These are phyloP conservation scores for Eira barbara DNA, from an alignment of 2,113 vertebrate genomes.

Conservation along the genomic window DNA sequence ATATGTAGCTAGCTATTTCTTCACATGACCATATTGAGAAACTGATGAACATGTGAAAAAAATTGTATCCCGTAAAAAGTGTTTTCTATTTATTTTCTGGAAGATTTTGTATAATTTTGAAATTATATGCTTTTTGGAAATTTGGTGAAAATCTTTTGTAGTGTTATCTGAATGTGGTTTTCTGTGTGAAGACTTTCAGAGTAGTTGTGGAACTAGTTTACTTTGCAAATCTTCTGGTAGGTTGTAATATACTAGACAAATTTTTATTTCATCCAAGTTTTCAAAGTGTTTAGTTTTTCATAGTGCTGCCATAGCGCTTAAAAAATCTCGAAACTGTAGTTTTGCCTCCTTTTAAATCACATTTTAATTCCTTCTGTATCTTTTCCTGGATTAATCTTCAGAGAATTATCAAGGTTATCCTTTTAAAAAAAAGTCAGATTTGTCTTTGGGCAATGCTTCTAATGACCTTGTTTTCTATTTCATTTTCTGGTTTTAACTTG, in stretches of 20 bases:
- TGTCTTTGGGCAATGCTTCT: neutral
- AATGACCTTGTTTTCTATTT: slow-evolving; percentile 1
- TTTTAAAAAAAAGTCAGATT: neutral
- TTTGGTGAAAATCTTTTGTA: neutral
- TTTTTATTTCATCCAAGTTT: slow-evolving; percentile 14
- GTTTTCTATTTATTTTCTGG: neutral
- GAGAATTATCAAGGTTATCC: neutral
- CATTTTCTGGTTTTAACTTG: neutral
- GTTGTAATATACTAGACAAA: neutral
- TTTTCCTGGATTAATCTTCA: neutral
- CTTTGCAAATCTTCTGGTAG: neutral
- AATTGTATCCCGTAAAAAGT: neutral
- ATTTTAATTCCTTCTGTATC: neutral
- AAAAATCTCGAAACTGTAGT: neutral
- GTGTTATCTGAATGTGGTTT: neutral
- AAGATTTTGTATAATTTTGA: neutral
- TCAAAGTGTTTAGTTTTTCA: neutral
- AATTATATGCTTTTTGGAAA: neutral
- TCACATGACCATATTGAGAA: neutral
- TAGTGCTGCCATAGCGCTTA: neutral
- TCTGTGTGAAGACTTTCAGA: neutral
- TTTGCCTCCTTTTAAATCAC: neutral
- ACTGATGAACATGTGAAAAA: neutral
- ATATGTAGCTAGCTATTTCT: neutral
- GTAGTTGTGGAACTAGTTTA: neutral